These are phyloP conservation scores for Sepiola atlantica DNA, from an alignment of 2,888 invertebrate species.

Conservation along the genomic window DNA sequence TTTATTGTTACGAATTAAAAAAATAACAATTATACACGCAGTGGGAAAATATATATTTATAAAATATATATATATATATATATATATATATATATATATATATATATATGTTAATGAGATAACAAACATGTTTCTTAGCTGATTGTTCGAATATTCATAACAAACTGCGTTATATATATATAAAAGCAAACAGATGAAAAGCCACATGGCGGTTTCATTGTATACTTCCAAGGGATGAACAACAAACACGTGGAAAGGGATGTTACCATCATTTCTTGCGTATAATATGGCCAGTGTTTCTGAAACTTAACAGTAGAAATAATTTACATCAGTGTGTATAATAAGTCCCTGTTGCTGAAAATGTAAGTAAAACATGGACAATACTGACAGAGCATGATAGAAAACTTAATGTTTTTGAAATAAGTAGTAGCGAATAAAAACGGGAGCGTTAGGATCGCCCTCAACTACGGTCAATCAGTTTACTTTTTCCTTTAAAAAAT, in stretches of 20 bases:
- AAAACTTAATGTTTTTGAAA: no score
- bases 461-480: no score
- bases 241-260: neutral
- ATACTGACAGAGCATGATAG: no score
- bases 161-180: neutral
- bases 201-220: neutral
- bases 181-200: neutral
- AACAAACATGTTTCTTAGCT: neutral
- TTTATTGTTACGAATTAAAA: neutral
- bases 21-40: neutral
- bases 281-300: no score
- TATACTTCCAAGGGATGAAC: neutral
- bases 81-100: neutral
- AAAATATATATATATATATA: neutral
- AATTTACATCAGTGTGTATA: no score
- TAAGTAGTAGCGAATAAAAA: no score
- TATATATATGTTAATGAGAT: neutral
- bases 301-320: no score
- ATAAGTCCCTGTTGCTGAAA: no score
- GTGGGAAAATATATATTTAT: neutral
- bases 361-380: no score
- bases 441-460: no score
- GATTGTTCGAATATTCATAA: neutral
- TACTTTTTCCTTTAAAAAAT: no score
- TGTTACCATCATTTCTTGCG: no score